Evolutionary conservation across 1,140 invertebrate species (phyloP).

Genomic region (Lethrus apterus): DNA sequence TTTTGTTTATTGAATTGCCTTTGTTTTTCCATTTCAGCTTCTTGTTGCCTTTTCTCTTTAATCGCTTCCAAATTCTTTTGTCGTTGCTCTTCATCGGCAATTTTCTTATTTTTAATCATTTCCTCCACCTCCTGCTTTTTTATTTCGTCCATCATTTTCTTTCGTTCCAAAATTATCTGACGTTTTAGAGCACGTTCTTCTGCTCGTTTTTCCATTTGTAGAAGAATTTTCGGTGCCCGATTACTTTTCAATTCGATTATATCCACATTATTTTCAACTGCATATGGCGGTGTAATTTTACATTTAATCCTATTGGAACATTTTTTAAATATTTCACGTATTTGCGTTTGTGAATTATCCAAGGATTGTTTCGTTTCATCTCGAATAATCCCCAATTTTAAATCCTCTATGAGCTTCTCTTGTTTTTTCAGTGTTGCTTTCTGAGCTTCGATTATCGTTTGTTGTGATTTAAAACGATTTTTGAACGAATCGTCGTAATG

Average conservation of each 20-base stretch:
- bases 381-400: slow-evolving; percentile 54
- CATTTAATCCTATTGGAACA: slow-evolving; percentile 45
- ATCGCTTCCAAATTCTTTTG: slow-evolving; percentile 48
- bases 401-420: slow-evolving; percentile 53
- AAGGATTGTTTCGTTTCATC: slow-evolving; percentile 50
- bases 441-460: slow-evolving; percentile 55
- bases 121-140: slow-evolving; percentile 48
- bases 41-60: slow-evolving; percentile 49
- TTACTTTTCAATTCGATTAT: slow-evolving; percentile 29
- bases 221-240: slow-evolving; percentile 52
- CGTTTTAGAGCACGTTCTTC: slow-evolving; percentile 52
- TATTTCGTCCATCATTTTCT: slow-evolving; percentile 52
- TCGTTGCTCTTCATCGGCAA: slow-evolving; percentile 54
- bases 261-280: slow-evolving; percentile 35
- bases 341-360: slow-evolving; percentile 48
- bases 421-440: slow-evolving; percentile 55
- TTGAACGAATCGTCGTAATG: slow-evolving; percentile 7
- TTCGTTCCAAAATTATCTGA: slow-evolving; percentile 51
- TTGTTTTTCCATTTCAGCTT: slow-evolving; percentile 49
- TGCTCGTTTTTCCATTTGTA: slow-evolving; percentile 56
- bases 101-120: slow-evolving; percentile 42
- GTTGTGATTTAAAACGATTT: slow-evolving; percentile 52
- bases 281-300: slow-evolving; percentile 27
- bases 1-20: slow-evolving; percentile 47
- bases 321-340: slow-evolving; percentile 49